These are phyloP conservation scores for Anolis sagrei DNA, from an alignment of 2,113 vertebrate genomes.

Conservation along the genomic window DNA sequence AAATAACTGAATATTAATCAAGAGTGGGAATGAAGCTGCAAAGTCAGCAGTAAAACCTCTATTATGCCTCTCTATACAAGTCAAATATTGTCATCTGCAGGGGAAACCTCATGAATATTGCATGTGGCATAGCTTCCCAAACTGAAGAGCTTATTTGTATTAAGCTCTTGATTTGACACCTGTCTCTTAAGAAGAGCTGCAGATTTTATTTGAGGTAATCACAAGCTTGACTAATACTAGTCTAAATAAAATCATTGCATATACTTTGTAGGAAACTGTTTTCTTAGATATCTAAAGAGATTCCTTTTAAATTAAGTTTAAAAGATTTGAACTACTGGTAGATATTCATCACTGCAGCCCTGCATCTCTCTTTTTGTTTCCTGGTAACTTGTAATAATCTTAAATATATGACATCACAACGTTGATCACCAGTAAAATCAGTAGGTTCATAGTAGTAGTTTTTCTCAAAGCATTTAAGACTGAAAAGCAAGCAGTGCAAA, in stretches of 20 bases:
- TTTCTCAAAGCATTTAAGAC: neutral
- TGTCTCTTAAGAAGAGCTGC: neutral
- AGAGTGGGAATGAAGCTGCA: slow-evolving; percentile 30
- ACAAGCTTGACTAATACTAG: slow-evolving; percentile 28
- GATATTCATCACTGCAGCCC: neutral
- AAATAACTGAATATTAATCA: slow-evolving; percentile 38
- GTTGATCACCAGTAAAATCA: neutral
- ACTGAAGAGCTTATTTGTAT: slow-evolving; percentile 41
- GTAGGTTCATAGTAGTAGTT: neutral
- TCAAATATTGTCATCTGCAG: slow-evolving; percentile 32
- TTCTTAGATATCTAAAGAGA: neutral
- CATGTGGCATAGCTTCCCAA: slow-evolving; percentile 35
- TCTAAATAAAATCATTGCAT: slow-evolving; percentile 21
- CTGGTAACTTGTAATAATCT: neutral
- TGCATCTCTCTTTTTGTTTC: neutral
- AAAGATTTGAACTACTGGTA: neutral
- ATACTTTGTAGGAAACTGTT: slow-evolving; percentile 6
- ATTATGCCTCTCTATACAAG: slow-evolving; percentile 30
- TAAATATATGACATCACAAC: neutral
- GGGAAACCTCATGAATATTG: slow-evolving; percentile 50
- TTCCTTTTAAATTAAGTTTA: neutral
- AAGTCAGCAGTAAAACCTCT: slow-evolving; percentile 33
- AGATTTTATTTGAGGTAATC: slow-evolving; percentile 11
- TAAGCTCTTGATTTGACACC: slow-evolving; percentile 43
- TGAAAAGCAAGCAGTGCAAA: neutral